Percentiles rank a stretch among this genome's conserved stretches.
Evolutionary conservation across 2,797 vertebrate genomes (phyloP).

Genomic region (Yasuhikotakia modesta): DNA sequence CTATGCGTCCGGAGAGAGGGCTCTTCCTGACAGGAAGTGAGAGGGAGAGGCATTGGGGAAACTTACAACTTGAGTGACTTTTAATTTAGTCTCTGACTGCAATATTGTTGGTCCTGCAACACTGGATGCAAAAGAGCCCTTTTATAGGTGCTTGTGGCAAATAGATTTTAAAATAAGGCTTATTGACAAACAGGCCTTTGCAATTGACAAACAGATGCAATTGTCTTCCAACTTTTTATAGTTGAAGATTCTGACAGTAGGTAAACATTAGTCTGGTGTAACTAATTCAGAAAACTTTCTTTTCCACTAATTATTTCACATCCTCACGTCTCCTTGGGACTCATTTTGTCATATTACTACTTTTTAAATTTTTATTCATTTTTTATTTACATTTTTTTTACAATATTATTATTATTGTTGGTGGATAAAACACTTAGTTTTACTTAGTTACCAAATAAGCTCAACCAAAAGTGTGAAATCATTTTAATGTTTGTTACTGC

Average conservation of each 20-base stretch:
- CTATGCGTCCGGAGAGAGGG: slow-evolving; percentile 81
- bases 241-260: not conserved
- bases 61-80: slow-evolving; percentile 85
- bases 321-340: not conserved
- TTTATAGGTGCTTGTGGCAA: slow-evolving; percentile 64
- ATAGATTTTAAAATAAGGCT: slow-evolving; percentile 51
- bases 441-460: too few relatives aligned
- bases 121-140: slow-evolving; percentile 63
- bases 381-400: too few relatives aligned
- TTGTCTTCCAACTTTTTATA: not conserved
- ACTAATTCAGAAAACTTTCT: not conserved
- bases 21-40: slow-evolving; percentile 95
- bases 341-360: too few relatives aligned
- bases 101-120: slow-evolving; percentile 78
- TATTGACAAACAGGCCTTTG: not conserved
- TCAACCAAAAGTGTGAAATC: too few relatives aligned
- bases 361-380: too few relatives aligned
- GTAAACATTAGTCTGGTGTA: not conserved
- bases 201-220: too few relatives aligned
- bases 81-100: slow-evolving; percentile 83
- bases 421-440: too few relatives aligned
- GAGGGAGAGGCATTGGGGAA: slow-evolving; percentile 81
- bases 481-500: too few relatives aligned
- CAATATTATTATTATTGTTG: too few relatives aligned
- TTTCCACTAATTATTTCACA: not conserved